These are phyloP conservation scores for Eueides isabella DNA, from an alignment of 1,140 invertebrate genomes.

Conservation along the genomic window DNA sequence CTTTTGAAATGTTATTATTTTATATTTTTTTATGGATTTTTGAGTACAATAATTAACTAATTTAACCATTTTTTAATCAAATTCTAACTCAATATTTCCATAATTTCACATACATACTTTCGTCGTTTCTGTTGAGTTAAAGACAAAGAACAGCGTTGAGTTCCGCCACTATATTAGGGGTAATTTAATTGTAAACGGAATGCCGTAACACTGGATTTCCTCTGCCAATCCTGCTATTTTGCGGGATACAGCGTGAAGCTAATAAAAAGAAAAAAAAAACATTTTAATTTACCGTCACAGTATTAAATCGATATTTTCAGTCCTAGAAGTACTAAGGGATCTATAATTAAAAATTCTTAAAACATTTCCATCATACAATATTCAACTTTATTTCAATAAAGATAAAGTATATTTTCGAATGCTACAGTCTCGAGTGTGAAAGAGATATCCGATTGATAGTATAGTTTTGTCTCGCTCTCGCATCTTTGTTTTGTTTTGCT, in stretches of 20 bases:
- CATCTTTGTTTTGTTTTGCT: slow-evolving; percentile 63
- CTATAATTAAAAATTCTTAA: slow-evolving; percentile 7
- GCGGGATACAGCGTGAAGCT: background rate
- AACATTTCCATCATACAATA: background rate
- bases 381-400: background rate
- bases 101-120: no score
- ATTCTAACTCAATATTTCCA: no score
- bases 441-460: background rate
- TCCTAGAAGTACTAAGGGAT: slow-evolving; percentile 7
- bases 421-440: background rate
- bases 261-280: slow-evolving; percentile 3
- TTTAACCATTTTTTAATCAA: no score
- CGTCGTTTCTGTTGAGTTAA: no score
- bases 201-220: background rate
- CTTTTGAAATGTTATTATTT: no score
- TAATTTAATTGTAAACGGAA: no score
- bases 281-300: background rate
- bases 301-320: slow-evolving; percentile 13
- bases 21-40: no score
- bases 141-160: no score
- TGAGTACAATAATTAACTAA: no score
- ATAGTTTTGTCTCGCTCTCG: slow-evolving; percentile 41
- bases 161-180: no score
- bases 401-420: background rate
- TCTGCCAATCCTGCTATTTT: background rate